Base-by-base conservation (phyloP, 2,888 invertebrate species). In the Watsonalla binaria region DNA sequence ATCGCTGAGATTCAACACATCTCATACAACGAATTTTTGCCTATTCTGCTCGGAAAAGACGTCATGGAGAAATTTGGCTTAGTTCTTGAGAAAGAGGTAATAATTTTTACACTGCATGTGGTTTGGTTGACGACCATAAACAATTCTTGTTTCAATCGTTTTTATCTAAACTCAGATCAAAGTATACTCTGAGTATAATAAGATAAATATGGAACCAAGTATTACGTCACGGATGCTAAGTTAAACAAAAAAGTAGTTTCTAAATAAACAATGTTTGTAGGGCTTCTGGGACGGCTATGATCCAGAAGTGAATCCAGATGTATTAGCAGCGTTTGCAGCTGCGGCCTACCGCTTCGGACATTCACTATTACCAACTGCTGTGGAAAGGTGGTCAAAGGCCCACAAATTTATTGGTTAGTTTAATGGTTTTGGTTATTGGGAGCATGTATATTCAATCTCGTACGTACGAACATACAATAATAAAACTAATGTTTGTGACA, bases 321-420 rank as follows among this genome's bases (percentile, higher is more conserved):
- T 97, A 34, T 94, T 97, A 61, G 97, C 96, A 58, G 95, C 96
- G 5, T 97, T 98, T 77, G 95, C 97, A n/a, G 93, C 97, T 11
- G 97, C 97, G 47, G 97, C 97, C 9, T 98, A 97, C 85, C 93
- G 98, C 70, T 97, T 98, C 69, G 98, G 97, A 0, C 98, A 98
- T 79, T 97, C 97, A 0, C 85, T 98, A 14, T 82, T 98, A 58
- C 97, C 97, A 8, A 97, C 97, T 1, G 96, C 96, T 33, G 95
- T 97, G 5, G 97, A 98, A 82, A 93, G 97, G 76, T 98, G 97
- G 97, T 97, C 97, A 54, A 98, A 97, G 87, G 97, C 96, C 33
- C 97, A 98, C 80, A 97, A 97, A 86, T 97, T 97, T 75, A 97
- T 98, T 63, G 96, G 96, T 96, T 91, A 90, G 66, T 52, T 34